Evolutionary conservation across 2,797 vertebrate species (phyloP).

Genomic region (Natrix natrix): DNA sequence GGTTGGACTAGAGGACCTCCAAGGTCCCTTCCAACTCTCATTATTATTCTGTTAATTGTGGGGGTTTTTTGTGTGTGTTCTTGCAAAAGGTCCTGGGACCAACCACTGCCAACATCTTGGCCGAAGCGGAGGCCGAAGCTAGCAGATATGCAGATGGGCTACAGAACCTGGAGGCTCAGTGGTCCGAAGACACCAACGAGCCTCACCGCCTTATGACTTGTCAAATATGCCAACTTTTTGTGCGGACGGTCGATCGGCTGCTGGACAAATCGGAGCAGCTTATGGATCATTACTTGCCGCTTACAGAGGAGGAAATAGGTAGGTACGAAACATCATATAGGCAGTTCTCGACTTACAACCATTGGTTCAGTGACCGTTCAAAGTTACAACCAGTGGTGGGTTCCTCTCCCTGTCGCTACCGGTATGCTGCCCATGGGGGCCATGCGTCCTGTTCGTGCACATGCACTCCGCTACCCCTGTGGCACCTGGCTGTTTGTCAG

Average conservation of each 20-base stretch:
- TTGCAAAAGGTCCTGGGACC: constrained; percentile 39
- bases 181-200: constrained; percentile 64
- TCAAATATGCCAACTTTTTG: constrained; percentile 54
- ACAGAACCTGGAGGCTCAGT: constrained; percentile 48
- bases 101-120: constrained; percentile 37
- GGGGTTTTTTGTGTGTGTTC: background rate
- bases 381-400: too few species aligned
- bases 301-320: constrained; percentile 84
- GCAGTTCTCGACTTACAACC: too few species aligned
- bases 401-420: too few species aligned
- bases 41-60: background rate
- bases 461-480: too few species aligned
- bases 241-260: constrained; percentile 76
- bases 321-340: constrained; percentile 45
- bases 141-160: constrained; percentile 55
- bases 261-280: constrained; percentile 79
- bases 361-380: too few species aligned
- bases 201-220: constrained; percentile 54
- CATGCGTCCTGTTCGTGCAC: too few species aligned
- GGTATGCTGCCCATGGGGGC: too few species aligned
- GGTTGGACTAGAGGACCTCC: background rate
- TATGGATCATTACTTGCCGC: constrained; percentile 82
- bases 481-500: too few species aligned
- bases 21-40: background rate
- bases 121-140: constrained; percentile 33